Conservation (phyloP, 2,797 vertebrate genomes). For the Sphaeramia orbicularis region DNA sequence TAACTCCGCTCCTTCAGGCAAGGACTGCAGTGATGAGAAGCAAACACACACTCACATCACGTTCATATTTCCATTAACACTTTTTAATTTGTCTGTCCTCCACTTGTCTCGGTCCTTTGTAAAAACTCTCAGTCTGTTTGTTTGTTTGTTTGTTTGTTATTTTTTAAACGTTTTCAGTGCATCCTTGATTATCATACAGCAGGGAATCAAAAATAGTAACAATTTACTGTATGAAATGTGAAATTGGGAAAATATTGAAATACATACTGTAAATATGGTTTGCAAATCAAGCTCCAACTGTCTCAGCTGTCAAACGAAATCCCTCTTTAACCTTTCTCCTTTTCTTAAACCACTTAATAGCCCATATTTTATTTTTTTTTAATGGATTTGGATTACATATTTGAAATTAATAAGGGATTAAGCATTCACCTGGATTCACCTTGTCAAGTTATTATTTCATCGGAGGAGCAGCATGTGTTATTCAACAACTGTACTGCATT, state of each 20-base stretch:
- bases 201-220: slow-evolving; percentile 5
- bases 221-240: background rate
- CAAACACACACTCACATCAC: slow-evolving; percentile 23
- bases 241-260: slow-evolving; percentile 6
- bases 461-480: slow-evolving; percentile 13
- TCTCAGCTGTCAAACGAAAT: slow-evolving; percentile 9
- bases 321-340: slow-evolving; percentile 10
- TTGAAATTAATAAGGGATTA: slow-evolving; percentile 34
- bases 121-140: slow-evolving; percentile 32
- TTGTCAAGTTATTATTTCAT: slow-evolving; percentile 30
- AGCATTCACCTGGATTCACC: slow-evolving; percentile 8
- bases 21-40: slow-evolving; percentile 44
- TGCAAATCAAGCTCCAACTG: slow-evolving; percentile 6
- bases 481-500: slow-evolving; percentile 17
- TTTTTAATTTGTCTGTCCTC: slow-evolving; percentile 45
- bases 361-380: slow-evolving; percentile 3
- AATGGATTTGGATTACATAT: slow-evolving; percentile 10
- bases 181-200: slow-evolving; percentile 50
- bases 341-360: slow-evolving; percentile 11
- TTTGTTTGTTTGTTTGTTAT: slow-evolving; percentile 11
- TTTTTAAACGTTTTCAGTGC: slow-evolving; percentile 18
- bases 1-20: slow-evolving; percentile 70
- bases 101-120: slow-evolving; percentile 14
- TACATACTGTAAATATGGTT: background rate
- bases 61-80: slow-evolving; percentile 49